phyloP scores from a whole-genome alignment of 2,888 invertebrate species.

The Cerceris ruficornis region DNA sequence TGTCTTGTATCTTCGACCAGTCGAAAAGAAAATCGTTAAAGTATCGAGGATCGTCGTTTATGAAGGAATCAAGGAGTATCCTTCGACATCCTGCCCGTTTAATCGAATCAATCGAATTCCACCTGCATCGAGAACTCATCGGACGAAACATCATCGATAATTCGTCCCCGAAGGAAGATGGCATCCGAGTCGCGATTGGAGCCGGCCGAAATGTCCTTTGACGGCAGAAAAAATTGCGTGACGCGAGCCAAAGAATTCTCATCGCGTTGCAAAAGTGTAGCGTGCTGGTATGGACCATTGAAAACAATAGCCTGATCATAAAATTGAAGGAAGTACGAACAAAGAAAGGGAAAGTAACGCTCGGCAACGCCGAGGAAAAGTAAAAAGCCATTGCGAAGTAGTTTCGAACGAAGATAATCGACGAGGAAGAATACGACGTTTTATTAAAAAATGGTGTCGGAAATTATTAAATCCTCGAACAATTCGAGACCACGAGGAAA shows the following conservation, averaged over 20 bases:
- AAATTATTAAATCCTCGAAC: no score
- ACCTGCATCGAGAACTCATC: neutral
- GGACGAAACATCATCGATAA: neutral
- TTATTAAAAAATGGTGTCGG: no score
- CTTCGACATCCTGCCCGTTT: neutral
- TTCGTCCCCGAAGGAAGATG: slow-evolving; percentile 29
- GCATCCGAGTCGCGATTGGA: slow-evolving; percentile 38
- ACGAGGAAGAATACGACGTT: no score
- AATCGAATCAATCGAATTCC: neutral
- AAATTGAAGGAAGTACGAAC: neutral
- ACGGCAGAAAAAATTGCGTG: slow-evolving; percentile 25
- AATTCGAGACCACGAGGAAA: neutral
- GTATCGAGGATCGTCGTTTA: neutral
- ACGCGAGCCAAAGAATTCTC: slow-evolving; percentile 19
- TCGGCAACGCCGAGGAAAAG: neutral
- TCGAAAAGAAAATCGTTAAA: neutral
- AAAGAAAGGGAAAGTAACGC: slow-evolving; percentile 2
- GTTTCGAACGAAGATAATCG: neutral
- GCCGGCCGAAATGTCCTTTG: slow-evolving; percentile 20
- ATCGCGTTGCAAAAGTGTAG: slow-evolving; percentile 14
- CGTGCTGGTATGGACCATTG: slow-evolving; percentile 25
- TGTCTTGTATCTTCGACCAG: slow-evolving; percentile 3
- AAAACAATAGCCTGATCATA: slow-evolving; percentile 39
- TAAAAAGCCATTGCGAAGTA: neutral
- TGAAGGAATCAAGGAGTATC: neutral